These are phyloP conservation scores for Acromyrmex heyeri DNA, from an alignment of 1,140 invertebrate species.

Conservation along the genomic window DNA sequence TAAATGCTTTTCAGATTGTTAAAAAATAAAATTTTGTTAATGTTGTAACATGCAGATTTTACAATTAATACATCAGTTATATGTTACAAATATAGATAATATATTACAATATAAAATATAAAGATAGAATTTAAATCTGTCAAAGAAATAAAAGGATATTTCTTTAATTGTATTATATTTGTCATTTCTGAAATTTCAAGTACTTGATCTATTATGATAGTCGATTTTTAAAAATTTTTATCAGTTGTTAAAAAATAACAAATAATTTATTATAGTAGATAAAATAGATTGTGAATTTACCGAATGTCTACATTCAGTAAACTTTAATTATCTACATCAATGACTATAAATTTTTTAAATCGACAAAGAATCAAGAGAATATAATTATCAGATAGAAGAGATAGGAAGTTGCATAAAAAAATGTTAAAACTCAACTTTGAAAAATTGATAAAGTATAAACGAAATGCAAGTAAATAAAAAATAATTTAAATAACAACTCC, in stretches of 20 bases:
- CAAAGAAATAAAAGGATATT: background rate
- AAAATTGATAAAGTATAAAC: background rate
- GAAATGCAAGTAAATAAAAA: background rate
- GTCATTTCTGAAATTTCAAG: too few species aligned
- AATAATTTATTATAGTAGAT: too few species aligned
- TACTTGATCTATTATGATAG: too few species aligned
- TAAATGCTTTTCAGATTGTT: conserved; percentile 22
- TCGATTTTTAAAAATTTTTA: too few species aligned
- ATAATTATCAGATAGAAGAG: background rate
- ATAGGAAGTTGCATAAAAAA: background rate
- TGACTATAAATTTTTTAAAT: background rate
- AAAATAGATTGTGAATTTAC: too few species aligned
- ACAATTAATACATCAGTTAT: background rate
- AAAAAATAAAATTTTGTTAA: conserved; percentile 23
- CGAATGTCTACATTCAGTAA: too few species aligned
- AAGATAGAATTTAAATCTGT: background rate
- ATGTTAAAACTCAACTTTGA: background rate
- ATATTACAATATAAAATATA: background rate
- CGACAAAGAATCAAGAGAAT: background rate
- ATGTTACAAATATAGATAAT: background rate
- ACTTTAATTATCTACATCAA: too few species aligned
- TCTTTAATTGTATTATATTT: background rate
- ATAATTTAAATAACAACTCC: background rate
- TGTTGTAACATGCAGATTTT: background rate
- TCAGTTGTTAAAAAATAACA: too few species aligned